phyloP scores from a whole-genome alignment of 2,888 invertebrate genomes.

The Buathra laborator region DNA sequence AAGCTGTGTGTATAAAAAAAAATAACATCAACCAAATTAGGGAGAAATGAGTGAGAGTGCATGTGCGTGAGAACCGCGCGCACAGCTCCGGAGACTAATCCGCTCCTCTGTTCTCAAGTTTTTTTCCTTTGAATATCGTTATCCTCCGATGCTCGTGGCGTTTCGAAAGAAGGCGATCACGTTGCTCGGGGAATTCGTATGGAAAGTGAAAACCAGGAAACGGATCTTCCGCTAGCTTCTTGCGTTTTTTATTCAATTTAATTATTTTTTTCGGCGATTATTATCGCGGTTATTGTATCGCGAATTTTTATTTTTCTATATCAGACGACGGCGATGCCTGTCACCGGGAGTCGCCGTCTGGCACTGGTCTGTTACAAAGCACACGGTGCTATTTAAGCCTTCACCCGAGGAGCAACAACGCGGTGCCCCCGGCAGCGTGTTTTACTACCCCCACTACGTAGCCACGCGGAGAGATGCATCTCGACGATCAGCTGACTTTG shows the following conservation, averaged over 20 bases:
- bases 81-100: constrained; percentile 45
- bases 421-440: constrained; percentile 22
- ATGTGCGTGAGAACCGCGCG: constrained; percentile 54
- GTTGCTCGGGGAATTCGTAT: constrained; percentile 32
- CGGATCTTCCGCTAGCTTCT: constrained; percentile 70
- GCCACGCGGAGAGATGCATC: constrained; percentile 73
- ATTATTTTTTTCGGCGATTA: constrained; percentile 48
- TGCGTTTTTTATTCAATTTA: constrained; percentile 36
- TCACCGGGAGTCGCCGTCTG: constrained; percentile 77
- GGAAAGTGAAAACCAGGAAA: constrained; percentile 67
- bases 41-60: constrained; percentile 26
- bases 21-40: constrained; percentile 7
- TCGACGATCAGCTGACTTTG: constrained; percentile 82
- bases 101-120: constrained; percentile 49
- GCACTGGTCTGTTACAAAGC: constrained; percentile 80
- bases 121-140: constrained; percentile 32
- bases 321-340: constrained; percentile 69
- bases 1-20: not conserved
- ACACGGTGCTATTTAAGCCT: constrained; percentile 84
- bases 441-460: constrained; percentile 31
- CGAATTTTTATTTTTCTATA: constrained; percentile 18
- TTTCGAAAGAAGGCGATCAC: constrained; percentile 42
- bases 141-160: constrained; percentile 34
- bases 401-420: constrained; percentile 71
- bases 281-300: constrained; percentile 45